phyloP scores from a whole-genome alignment of 2,888 invertebrate genomes.

The Melanchra persicariae region DNA sequence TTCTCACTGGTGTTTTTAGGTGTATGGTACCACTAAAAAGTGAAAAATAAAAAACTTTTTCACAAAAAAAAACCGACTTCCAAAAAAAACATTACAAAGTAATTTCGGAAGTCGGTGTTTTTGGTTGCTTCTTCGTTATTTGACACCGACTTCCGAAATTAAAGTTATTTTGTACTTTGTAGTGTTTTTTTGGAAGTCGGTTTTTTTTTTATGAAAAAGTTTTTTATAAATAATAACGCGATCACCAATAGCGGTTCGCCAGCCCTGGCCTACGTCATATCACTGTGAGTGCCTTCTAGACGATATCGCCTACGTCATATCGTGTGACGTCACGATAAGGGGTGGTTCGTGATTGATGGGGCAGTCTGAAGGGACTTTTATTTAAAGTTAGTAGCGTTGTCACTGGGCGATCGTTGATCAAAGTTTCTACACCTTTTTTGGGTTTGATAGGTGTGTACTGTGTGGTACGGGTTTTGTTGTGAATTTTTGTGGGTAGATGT shows the following conservation, averaged over 20 bases:
- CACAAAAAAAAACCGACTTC: no score
- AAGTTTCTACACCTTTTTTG: background rate
- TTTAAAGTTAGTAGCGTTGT: slow-evolving; percentile 43
- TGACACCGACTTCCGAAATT: no score
- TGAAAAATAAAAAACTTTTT: no score
- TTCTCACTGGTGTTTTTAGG: no score
- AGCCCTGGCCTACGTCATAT: slow-evolving; percentile 21
- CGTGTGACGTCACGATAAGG: slow-evolving; percentile 52
- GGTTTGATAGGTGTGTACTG: background rate
- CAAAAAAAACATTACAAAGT: no score
- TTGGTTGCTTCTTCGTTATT: no score
- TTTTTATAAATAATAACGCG: no score
- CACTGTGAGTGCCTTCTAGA: slow-evolving; percentile 32
- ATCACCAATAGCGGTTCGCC: background rate
- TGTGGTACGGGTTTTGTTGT: background rate
- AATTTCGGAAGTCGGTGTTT: no score
- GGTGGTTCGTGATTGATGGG: slow-evolving; percentile 52
- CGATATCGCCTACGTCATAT: slow-evolving; percentile 57
- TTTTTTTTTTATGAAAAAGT: no score
- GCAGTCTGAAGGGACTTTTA: slow-evolving; percentile 30
- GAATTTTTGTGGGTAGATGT: background rate
- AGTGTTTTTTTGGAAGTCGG: no score
- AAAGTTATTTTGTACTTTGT: no score
- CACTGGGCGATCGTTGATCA: slow-evolving; percentile 32
- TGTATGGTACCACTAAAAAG: no score